Base-by-base conservation (phyloP, 2,888 invertebrate species). In the Lithodes maja region DNA sequence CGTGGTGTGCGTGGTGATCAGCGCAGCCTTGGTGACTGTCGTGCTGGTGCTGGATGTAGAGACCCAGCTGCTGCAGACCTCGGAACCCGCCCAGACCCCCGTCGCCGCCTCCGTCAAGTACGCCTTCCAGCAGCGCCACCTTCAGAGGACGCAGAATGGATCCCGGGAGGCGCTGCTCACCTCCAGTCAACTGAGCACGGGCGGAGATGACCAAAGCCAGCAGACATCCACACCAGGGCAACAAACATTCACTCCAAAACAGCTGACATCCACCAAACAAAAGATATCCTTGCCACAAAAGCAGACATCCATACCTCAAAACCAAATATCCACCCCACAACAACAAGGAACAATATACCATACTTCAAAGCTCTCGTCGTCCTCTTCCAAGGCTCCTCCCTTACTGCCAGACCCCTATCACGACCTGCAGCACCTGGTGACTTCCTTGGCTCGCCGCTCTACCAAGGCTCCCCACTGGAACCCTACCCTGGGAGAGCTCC, bases 91-190 rank as follows among this genome's bases (percentile, higher is more conserved):
- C 3, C 77, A 53, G 12, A 61, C 78, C 33, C 83, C 83, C 33
- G n/a, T 53, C n/a, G 52, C 77, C 54, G 83, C 77, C 15, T 71
- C 82, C 50, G 78, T 87, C 78, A 82, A 61, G 33, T 83, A 87
- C 83, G 53, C 77, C 68, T 87, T 87, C 87, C 83, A 82, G 17
- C 87, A 87, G 33, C 87, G 87, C 15, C 87, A 87, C 87, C 77
- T 87, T 5, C 87, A 87, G 87, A 83, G 75, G 55, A 87, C 83
- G 50, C 50, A 61, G 50, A 87, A 87, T 53, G 87, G 83, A 69
- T 87, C 87, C 2, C 87, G 87, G 2, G 87, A 87, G 52, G 87
- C 83, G 3, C 74, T 74, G 15, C 75, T 84, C 17, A 55, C 80
- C 52, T 85, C 79, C 3, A 55, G 68, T 17, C 85, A 85, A 69